A percentile compares a stretch with the other conserved stretches of the same genome.
phyloP scores from a whole-genome alignment of 2,888 invertebrate species.

The Protonemura montana region DNA sequence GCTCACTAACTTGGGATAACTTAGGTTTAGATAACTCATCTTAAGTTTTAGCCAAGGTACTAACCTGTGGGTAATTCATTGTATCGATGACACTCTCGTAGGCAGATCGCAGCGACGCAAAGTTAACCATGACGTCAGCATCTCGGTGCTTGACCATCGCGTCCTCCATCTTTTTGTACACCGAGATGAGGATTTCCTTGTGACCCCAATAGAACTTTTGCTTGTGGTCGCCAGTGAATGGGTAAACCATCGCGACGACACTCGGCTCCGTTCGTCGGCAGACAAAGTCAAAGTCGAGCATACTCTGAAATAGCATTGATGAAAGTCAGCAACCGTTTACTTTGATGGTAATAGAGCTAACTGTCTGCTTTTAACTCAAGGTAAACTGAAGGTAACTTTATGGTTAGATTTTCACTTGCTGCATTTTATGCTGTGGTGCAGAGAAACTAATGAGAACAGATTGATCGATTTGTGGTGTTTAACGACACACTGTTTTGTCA shows the following conservation, averaged over 20 bases:
- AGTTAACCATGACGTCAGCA: slow-evolving; percentile 94
- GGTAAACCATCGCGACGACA: slow-evolving; percentile 96
- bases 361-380: too few relatives aligned
- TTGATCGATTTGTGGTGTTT: too few relatives aligned
- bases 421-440: too few relatives aligned
- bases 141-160: slow-evolving; percentile 95
- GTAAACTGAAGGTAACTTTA: too few relatives aligned
- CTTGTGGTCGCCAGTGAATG: slow-evolving; percentile 98
- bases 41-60: not conserved
- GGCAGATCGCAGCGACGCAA: slow-evolving; percentile 96
- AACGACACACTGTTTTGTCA: too few relatives aligned
- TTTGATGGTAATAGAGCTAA: too few relatives aligned
- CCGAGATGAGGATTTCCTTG: slow-evolving; percentile 89
- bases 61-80: slow-evolving; percentile 82
- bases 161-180: slow-evolving; percentile 97
- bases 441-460: too few relatives aligned
- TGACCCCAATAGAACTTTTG: slow-evolving; percentile 99
- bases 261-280: slow-evolving; percentile 89
- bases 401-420: too few relatives aligned
- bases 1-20: not conserved
- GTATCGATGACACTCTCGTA: slow-evolving; percentile 97
- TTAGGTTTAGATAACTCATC: not conserved
- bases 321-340: too few relatives aligned
- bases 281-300: slow-evolving; percentile 96
- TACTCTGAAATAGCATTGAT: too few relatives aligned